These are phyloP conservation scores for Atractosteus spatula DNA, from an alignment of 2,113 vertebrate genomes.

Conservation along the genomic window DNA sequence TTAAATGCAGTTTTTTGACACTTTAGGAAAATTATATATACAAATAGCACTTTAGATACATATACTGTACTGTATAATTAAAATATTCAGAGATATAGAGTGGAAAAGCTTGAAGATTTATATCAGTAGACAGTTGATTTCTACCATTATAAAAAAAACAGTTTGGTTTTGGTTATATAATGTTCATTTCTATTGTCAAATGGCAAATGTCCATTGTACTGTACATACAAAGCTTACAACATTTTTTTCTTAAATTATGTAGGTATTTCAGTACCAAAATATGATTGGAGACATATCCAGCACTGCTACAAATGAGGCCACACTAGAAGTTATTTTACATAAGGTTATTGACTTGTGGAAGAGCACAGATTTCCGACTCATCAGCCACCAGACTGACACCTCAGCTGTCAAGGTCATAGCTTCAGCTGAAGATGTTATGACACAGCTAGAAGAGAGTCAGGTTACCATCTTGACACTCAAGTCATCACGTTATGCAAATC, in stretches of 20 bases:
- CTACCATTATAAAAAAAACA: too few species aligned
- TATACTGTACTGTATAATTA: too few species aligned
- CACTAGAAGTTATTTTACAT: constrained; percentile 54
- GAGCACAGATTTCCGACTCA: constrained; percentile 49
- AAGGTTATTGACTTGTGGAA: constrained; percentile 55
- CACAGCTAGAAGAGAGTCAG: constrained; percentile 60
- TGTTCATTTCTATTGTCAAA: too few species aligned
- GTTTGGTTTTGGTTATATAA: too few species aligned
- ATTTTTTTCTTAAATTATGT: neutral
- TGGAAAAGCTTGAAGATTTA: too few species aligned
- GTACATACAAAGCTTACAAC: neutral
- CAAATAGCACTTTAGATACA: too few species aligned
- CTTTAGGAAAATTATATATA: too few species aligned
- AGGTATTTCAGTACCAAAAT: constrained; percentile 51
- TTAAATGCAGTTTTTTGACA: too few species aligned
- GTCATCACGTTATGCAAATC: constrained; percentile 49
- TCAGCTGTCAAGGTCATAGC: constrained; percentile 44
- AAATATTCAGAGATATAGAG: too few species aligned
- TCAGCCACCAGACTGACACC: constrained; percentile 40
- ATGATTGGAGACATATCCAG: constrained; percentile 53
- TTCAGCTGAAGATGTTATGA: constrained; percentile 48
- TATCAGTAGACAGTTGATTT: too few species aligned
- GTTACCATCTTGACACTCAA: constrained; percentile 49
- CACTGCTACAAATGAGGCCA: constrained; percentile 54
- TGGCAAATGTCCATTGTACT: neutral